A percentile compares a stretch with the other conserved stretches of the same genome.
These are phyloP conservation scores for Drosophila parabipectinata DNA, from an alignment of 1,140 invertebrate species.

Conservation along the genomic window DNA sequence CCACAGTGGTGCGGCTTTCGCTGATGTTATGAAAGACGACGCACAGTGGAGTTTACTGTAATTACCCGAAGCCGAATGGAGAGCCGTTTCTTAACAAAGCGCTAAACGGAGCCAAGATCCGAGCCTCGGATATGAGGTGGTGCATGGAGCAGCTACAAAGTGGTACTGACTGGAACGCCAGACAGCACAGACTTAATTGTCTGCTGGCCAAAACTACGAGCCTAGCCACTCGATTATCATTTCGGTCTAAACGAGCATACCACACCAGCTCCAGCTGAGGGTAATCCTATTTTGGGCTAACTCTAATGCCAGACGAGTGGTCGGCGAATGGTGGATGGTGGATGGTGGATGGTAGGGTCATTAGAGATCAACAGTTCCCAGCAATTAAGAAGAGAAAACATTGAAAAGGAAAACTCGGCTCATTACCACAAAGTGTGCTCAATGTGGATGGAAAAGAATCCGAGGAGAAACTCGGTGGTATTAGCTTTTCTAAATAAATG, in stretches of 20 bases:
- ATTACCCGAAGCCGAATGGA: constrained; percentile 16
- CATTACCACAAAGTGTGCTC: constrained; percentile 31
- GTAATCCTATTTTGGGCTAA: constrained; percentile 36
- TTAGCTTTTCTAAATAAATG: not conserved
- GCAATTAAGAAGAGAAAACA: constrained; percentile 36
- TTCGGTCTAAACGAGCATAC: constrained; percentile 23
- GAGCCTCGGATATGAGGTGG: constrained; percentile 2
- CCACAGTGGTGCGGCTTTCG: constrained; percentile 23
- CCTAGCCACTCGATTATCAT: constrained; percentile 44
- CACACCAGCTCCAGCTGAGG: not conserved
- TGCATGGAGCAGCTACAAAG: constrained; percentile 33
- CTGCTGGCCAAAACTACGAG: constrained; percentile 31
- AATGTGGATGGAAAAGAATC: constrained; percentile 33
- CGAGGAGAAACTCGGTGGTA: constrained; percentile 14
- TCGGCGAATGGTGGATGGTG: constrained; percentile 6
- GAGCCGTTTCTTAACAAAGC: constrained; percentile 10
- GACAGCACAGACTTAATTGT: constrained; percentile 37
- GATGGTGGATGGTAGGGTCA: constrained; percentile 10
- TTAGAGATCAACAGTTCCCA: constrained; percentile 37
- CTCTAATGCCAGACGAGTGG: not conserved
- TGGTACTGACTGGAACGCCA: constrained; percentile 31
- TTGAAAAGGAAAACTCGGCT: constrained; percentile 33
- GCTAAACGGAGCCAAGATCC: constrained; percentile 17
- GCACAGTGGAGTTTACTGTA: constrained; percentile 21
- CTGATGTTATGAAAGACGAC: constrained; percentile 39